A percentile compares a stretch with the other conserved stretches of the same genome.
Conservation (phyloP, 2,797 vertebrate genomes). For the Sebastiscus albofasciatus region DNA sequence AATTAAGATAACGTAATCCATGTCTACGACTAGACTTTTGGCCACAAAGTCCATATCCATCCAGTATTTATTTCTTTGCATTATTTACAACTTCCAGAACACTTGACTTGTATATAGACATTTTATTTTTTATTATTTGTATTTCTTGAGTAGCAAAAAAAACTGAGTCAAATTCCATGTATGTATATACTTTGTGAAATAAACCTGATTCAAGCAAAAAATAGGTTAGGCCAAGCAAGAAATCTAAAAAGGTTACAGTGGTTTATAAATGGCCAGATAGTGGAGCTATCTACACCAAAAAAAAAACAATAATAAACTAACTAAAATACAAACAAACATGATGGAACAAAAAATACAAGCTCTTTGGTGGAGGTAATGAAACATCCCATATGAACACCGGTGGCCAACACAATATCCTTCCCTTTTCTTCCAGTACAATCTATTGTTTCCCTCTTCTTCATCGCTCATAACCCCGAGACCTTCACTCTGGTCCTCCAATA, state of each 20-base stretch:
- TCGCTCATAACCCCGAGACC: constrained; percentile 60
- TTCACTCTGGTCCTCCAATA: constrained; percentile 71
- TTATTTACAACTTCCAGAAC: no score
- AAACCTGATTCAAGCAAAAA: no score
- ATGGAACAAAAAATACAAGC: constrained; percentile 5
- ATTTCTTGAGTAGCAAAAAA: background rate
- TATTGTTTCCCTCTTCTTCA: constrained; percentile 66
- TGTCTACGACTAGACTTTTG: no score
- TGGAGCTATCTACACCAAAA: background rate
- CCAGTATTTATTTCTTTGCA: no score
- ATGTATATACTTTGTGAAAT: no score
- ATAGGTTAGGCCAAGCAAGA: no score
- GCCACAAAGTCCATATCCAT: no score
- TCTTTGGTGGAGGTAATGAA: constrained; percentile 26
- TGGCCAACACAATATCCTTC: constrained; percentile 44
- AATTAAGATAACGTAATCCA: background rate
- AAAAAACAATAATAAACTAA: background rate
- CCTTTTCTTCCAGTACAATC: constrained; percentile 43
- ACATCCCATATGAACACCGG: constrained; percentile 9
- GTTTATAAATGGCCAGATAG: background rate
- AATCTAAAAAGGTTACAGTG: background rate
- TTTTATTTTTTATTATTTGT: no score
- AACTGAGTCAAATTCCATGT: no score
- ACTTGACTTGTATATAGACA: no score
- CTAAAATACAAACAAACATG: constrained; percentile 33